Conservation (phyloP, 1,140 invertebrate species). For the Physella acuta region DNA sequence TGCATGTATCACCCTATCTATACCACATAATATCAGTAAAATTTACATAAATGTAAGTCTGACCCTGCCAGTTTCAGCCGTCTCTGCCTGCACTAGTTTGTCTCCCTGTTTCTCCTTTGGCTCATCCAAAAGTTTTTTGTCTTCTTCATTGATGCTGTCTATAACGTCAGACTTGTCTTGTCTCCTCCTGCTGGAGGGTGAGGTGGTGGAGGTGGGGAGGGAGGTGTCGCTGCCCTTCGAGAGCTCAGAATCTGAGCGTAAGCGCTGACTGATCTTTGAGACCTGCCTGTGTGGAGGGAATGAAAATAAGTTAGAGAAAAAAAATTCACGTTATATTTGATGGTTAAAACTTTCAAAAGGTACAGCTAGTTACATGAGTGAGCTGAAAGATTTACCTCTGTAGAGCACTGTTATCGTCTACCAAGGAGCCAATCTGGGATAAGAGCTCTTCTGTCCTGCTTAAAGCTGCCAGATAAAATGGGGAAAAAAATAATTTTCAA, state of each 20-base stretch:
- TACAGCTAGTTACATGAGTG: too few relatives aligned
- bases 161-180: slow-evolving; percentile 8
- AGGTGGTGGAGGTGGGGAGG: neutral
- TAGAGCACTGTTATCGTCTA: slow-evolving; percentile 30
- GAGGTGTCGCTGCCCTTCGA: slow-evolving; percentile 5
- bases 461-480: too few relatives aligned
- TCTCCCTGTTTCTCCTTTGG: slow-evolving; percentile 31
- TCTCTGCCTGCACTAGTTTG: slow-evolving; percentile 50
- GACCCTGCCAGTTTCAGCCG: slow-evolving; percentile 48
- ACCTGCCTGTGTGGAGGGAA: too few relatives aligned
- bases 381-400: slow-evolving; percentile 34
- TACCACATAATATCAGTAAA: too few relatives aligned
- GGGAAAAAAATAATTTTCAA: too few relatives aligned
- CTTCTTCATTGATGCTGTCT: slow-evolving; percentile 10
- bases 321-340: too few relatives aligned
- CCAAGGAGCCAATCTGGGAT: slow-evolving; percentile 35
- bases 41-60: too few relatives aligned
- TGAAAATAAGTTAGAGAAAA: too few relatives aligned
- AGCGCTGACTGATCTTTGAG: too few relatives aligned
- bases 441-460: slow-evolving; percentile 41
- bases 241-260: too few relatives aligned
- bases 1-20: too few relatives aligned
- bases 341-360: too few relatives aligned
- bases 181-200: neutral
- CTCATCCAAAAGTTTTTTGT: slow-evolving; percentile 20